Evolutionary conservation across 2,888 invertebrate genomes (phyloP).

Genomic region (Trissonchulus latispiculum): DNA sequence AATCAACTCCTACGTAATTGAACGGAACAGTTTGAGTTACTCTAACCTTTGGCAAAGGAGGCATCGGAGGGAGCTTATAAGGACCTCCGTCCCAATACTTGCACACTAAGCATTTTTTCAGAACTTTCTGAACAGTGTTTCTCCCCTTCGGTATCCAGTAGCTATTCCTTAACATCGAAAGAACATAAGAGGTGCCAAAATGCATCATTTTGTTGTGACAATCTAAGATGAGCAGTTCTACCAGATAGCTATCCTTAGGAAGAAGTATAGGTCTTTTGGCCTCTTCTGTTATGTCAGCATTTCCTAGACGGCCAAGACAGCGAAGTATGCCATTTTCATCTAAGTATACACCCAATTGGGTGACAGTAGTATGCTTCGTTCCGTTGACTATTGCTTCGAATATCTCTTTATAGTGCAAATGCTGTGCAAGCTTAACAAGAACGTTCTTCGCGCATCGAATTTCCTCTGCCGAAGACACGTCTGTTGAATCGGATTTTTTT

Average conservation of each 20-base stretch:
- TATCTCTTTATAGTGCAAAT: too few relatives aligned
- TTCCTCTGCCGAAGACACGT: too few relatives aligned
- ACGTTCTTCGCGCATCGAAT: too few relatives aligned
- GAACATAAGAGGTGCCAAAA: background rate
- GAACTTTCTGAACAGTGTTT: background rate
- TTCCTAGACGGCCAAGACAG: background rate
- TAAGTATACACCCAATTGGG: background rate
- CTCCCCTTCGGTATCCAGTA: background rate
- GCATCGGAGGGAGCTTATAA: background rate
- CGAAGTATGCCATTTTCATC: background rate
- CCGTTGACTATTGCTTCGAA: too few relatives aligned
- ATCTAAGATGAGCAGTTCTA: background rate
- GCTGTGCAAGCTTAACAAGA: too few relatives aligned
- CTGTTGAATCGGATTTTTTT: too few relatives aligned
- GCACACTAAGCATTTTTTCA: background rate
- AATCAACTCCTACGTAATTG: conserved; percentile 38
- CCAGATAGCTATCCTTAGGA: background rate
- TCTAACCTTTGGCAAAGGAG: background rate
- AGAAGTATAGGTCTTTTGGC: background rate
- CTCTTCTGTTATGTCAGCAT: background rate
- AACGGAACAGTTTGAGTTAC: background rate
- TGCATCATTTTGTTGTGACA: background rate
- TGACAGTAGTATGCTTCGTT: too few relatives aligned
- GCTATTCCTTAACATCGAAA: background rate
- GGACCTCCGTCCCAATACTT: background rate